phyloP scores from a whole-genome alignment of 2,113 vertebrate species.

The Poeciliopsis prolifica region DNA sequence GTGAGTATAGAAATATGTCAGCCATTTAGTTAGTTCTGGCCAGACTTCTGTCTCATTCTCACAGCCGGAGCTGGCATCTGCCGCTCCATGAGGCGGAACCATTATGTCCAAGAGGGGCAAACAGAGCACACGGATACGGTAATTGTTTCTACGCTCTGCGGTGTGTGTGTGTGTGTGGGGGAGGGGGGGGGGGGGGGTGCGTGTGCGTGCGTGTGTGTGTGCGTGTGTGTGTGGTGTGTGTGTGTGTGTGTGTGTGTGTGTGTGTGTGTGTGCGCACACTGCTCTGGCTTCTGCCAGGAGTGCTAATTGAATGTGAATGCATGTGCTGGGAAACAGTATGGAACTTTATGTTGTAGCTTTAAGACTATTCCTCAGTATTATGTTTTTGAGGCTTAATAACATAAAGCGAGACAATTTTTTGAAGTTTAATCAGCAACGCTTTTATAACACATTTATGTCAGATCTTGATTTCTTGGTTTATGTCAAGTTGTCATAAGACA shows the following conservation, averaged over 20 bases:
- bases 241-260: not conserved
- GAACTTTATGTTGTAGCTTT: not conserved
- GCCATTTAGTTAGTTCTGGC: not conserved
- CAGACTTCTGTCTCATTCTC: constrained; percentile 5
- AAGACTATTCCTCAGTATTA: not conserved
- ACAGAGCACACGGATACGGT: not conserved
- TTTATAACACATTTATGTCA: no score
- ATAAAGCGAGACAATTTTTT: no score
- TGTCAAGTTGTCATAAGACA: no score
- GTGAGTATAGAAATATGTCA: not conserved
- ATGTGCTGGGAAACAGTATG: not conserved
- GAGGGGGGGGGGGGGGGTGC: no score
- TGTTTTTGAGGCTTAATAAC: not conserved
- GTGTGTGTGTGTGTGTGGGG: not conserved
- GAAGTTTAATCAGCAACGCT: no score
- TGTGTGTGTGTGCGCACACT: not conserved
- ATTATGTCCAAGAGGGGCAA: constrained; percentile 1
- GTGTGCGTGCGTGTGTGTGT: not conserved
- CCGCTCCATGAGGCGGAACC: not conserved
- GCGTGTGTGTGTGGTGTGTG: not conserved
- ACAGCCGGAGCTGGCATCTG: constrained; percentile 1
- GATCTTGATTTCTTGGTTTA: no score
- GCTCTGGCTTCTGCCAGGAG: not conserved
- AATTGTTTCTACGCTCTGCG: not conserved
- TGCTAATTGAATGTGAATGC: not conserved